Evolutionary conservation across 2,797 vertebrate species (phyloP), one percentile per base, ranked within the genome.

Genomic region (Mustela erminea): DNA sequence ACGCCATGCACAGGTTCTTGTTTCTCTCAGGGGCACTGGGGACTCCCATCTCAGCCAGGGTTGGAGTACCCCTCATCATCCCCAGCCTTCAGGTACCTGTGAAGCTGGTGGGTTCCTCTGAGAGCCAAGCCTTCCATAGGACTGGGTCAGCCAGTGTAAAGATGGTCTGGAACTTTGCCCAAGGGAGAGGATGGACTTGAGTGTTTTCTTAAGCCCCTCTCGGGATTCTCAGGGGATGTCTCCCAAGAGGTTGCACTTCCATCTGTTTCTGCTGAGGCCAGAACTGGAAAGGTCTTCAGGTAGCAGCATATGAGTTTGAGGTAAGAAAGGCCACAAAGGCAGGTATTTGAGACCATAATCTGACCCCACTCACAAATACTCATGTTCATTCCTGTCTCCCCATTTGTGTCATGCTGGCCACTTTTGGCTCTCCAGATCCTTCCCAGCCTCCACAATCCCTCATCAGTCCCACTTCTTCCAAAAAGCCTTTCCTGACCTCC

Each of bases 251-350:
- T 43, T 92, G n/a, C 17, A 54, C 87, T 97, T 82, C 58, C 77
- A 35, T 92, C 77, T 96, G 27, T 88, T 86, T 83, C 54, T 92
- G 15, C 75, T 85, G 35, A 88, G 41, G 58, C 85, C 80, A 77
- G 70, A 91, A 72, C 58, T 70, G 77, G 70, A 84, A 62, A 86
- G 49, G 81, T 56, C 20, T 75, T 46, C n/a, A 91, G 13, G 66
- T 86, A 38, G 64, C n/a, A 91, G 10, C 46, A 13, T 75, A 82
- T 78, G 66, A 74, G 62, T 35, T 64, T 41, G 58, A 80, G 41
- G 23, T 93, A 35, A 97, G 20, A 70, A 91, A 81, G 56, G 64
- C 23, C 43, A 35, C 49, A 77, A 25, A 87, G 29, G 86, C 52
- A 68, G 81, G 21, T 46, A 25, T 58, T 54, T 12, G 17, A 74